Conservation (phyloP, 1,140 invertebrate genomes). For the Teleogryllus occipitalis region DNA sequence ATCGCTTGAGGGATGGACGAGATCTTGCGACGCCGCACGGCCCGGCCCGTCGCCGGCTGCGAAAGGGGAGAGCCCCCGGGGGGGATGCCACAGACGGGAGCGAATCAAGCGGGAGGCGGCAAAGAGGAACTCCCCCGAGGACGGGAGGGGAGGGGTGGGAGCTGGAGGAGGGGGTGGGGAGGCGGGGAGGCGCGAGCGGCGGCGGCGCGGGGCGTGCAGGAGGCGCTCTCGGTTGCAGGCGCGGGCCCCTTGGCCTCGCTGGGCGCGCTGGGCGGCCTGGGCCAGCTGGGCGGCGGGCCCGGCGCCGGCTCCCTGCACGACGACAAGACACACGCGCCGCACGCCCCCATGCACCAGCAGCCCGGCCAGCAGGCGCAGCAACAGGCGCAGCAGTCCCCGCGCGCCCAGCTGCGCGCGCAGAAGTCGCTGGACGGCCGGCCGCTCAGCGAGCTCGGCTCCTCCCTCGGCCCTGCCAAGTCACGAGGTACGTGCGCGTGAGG, state of each 20-base stretch:
- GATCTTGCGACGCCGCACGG: too few relatives aligned
- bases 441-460: not conserved
- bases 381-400: not conserved
- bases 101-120: too few relatives aligned
- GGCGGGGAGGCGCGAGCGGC: too few relatives aligned
- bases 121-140: not conserved
- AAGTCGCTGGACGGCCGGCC: not conserved
- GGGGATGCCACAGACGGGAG: too few relatives aligned
- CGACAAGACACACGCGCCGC: not conserved
- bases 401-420: not conserved
- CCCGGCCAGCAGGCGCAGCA: not conserved
- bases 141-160: not conserved
- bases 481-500: not conserved
- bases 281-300: not conserved
- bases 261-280: not conserved
- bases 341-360: not conserved
- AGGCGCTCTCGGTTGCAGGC: not conserved
- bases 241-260: not conserved
- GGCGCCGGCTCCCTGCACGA: not conserved
- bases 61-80: too few relatives aligned
- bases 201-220: not conserved
- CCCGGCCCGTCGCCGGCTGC: too few relatives aligned
- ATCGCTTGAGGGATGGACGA: too few relatives aligned
- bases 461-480: not conserved
- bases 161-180: too few relatives aligned